Base-by-base conservation (phyloP, 2,113 vertebrate genomes). In the Atractosteus spatula region DNA sequence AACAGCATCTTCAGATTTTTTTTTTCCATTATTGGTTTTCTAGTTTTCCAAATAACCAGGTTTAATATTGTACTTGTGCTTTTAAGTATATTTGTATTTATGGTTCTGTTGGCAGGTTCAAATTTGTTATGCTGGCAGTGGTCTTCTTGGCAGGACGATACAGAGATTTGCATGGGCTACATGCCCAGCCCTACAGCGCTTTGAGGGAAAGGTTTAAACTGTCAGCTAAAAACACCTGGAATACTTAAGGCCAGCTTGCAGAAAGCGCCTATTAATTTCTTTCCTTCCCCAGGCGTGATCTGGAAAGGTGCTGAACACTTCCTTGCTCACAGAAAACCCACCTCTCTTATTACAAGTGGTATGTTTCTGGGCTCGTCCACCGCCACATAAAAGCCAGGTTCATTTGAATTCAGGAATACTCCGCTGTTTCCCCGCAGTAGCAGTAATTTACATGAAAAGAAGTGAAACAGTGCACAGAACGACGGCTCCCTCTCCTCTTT, bases 151-250 rank as follows among this genome's bases (percentile, higher is more conserved):
- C 89, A 89, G 67, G 67, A 55, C 76, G 73, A 66, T 68, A 14
- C 41, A 16, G 55, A 79, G 73, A 80, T 93, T 93, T 93, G 91
- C 91, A 91, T 93, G 86, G 79, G 88, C 81, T 78, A 66, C 70
- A 71, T 89, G 86, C 90, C 89, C 78, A 88, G 82, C 82, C 89
- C 87, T 82, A 74, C 56, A 87, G 91, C 83, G 73, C 74, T 76
- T 16, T 41, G 72, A 74, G 76, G 62, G 75, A 79, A 88, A 82
- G 81, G 74, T 81, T 90, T 76, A 83, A 93, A 93, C 91, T 80
- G 91, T 84, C 90, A 87, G 73, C 83, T 87, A 89, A 90, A 91
- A 92, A 91, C 91, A 91, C 90, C 91, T 92, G 91, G 85, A 88
- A 88, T 87, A 90, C 82, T 85, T 88, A 87, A 66, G 78, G 74